Evolutionary conservation across 2,888 invertebrate species (phyloP), one percentile per base, ranked within the genome.

Genomic region (Desoria tigrina): DNA sequence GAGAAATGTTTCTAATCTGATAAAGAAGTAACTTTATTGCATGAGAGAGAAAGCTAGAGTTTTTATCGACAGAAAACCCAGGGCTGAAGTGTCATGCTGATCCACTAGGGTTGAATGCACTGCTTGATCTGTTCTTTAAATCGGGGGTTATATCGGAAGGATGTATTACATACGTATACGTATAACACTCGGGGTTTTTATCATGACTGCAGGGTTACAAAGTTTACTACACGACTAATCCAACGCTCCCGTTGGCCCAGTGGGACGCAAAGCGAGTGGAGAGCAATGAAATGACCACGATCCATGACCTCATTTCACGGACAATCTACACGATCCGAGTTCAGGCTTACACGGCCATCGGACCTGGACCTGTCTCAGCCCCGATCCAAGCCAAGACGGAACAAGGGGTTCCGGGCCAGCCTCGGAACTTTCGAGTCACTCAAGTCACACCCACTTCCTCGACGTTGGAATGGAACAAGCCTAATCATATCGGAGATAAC

Each of bases 321-420:
- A 90, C 90, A 21, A 94, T 95, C 73, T 97, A 97, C 82, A 94
- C 95, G 56, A 93, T 97, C 78, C 85, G 92, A 64, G 95, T 95
- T 3, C 94, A 94, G 79, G 94, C 94, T 23, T 90, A 90, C 80
- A 96, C 96, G 7, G 92, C 90, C 18, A 92, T 95, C 69, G 98
- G 98, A 0, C 92, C 93, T 49, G 96, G 98, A 55, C 98, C 98
- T 0, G 86, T 94, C 75, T 96, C 96, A 74, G 86, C 90, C 2
- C 92, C 95, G n/a, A 93, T 96, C n/a, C 94, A 94, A 81, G 95
- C 97, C 77, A 94, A 95, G 83, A 97, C 96, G 28, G 94, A 94
- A 79, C 95, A 94, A 87, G 98, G 86, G 77, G 97, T 97, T 72
- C 97, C 97, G 59, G 94, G 94, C 71, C 96, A 97, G 82, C 97